These are phyloP conservation scores for Elgonia sp. DNA, from an alignment of 2,888 invertebrate genomes.

Conservation along the genomic window DNA sequence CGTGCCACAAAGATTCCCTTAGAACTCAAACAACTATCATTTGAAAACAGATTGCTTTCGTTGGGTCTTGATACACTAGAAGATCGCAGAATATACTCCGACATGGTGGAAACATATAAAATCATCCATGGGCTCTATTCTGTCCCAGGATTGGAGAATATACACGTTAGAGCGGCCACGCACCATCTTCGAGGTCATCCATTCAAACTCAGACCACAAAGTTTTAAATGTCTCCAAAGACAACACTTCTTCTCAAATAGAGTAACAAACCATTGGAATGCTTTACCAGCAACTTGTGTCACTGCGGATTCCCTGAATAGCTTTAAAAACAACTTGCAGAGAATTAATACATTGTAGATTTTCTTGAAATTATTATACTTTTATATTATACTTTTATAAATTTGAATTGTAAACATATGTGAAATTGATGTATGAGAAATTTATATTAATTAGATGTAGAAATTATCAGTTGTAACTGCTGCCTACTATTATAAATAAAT, in stretches of 20 bases:
- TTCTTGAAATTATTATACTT: too few relatives aligned
- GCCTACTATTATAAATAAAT: too few relatives aligned
- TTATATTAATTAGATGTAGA: too few relatives aligned
- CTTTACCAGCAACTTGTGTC: background rate
- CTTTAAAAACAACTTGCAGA: too few relatives aligned
- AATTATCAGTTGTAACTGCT: too few relatives aligned
- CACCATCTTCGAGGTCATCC: conserved; percentile 9
- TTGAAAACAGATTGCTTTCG: background rate
- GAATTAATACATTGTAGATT: too few relatives aligned
- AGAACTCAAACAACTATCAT: background rate
- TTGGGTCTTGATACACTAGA: background rate
- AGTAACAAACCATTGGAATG: background rate
- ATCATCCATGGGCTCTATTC: background rate
- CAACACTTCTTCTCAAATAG: background rate
- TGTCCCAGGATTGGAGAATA: background rate
- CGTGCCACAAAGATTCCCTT: background rate
- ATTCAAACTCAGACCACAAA: background rate
- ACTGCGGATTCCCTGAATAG: background rate
- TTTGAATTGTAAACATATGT: too few relatives aligned
- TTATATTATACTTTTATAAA: too few relatives aligned
- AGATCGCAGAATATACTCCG: background rate
- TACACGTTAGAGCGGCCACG: background rate
- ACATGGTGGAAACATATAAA: conserved; percentile 20
- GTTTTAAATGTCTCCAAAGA: background rate
- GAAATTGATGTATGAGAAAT: too few relatives aligned